Evolutionary conservation across 1,140 invertebrate species (phyloP).

Genomic region (Geopemphigus sp.): DNA sequence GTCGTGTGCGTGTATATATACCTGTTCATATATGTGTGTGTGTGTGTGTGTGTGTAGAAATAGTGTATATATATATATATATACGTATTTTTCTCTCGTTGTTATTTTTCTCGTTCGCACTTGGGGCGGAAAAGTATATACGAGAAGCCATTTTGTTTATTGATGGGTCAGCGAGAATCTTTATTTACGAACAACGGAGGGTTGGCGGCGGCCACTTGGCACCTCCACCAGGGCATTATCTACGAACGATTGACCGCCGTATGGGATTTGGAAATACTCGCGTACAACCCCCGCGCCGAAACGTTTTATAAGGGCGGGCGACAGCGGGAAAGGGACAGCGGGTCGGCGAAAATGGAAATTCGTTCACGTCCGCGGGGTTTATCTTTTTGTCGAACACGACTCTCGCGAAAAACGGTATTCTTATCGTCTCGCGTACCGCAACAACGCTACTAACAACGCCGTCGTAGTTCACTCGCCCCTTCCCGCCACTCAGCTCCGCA

Average conservation of each 20-base stretch:
- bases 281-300: not conserved
- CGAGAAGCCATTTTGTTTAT: constrained; percentile 48
- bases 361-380: constrained; percentile 45
- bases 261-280: constrained; percentile 17
- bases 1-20: constrained; percentile 16
- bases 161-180: constrained; percentile 49
- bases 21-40: not conserved
- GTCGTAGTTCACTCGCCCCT: not conserved
- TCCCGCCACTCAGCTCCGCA: not conserved
- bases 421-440: constrained; percentile 25
- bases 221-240: constrained; percentile 44
- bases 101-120: constrained; percentile 3
- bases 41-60: not conserved
- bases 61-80: no score
- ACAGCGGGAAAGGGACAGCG: no score
- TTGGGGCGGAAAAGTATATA: constrained; percentile 7
- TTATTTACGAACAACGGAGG: constrained; percentile 23
- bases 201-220: constrained; percentile 26
- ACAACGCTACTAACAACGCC: not conserved
- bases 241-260: constrained; percentile 48
- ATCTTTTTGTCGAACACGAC: constrained; percentile 38
- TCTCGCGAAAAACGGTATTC: not conserved
- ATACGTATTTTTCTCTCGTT: constrained; percentile 2
- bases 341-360: constrained; percentile 41
- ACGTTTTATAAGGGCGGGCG: not conserved